These are phyloP conservation scores for Smithornis capensis DNA, from an alignment of 2,113 vertebrate genomes.

Conservation along the genomic window DNA sequence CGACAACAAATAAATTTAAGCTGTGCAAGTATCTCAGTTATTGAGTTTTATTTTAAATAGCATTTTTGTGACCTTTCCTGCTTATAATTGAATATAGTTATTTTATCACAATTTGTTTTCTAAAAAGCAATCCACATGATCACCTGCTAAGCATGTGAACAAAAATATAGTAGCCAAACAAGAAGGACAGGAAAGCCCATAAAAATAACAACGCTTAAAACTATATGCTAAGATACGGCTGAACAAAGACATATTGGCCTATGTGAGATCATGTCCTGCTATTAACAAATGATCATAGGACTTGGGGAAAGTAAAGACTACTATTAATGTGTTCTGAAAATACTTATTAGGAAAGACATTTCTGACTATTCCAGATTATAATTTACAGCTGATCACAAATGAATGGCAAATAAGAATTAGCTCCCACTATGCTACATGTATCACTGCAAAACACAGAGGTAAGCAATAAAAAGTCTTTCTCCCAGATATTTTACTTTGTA, in stretches of 20 bases:
- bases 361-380: neutral
- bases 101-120: neutral
- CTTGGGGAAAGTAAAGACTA: neutral
- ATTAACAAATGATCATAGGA: neutral
- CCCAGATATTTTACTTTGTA: neutral
- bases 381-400: neutral
- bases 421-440: neutral
- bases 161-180: neutral
- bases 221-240: neutral
- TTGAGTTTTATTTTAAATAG: neutral
- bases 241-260: neutral
- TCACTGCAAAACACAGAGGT: neutral
- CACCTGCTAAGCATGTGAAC: neutral
- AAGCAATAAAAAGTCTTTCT: neutral
- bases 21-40: neutral
- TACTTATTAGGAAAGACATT: neutral
- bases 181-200: neutral
- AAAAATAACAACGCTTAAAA: neutral
- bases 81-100: neutral
- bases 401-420: neutral
- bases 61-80: neutral
- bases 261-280: neutral
- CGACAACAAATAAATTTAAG: neutral
- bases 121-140: neutral
- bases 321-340: neutral